These are phyloP conservation scores for Coenobita brevimanus DNA, from an alignment of 1,140 invertebrate genomes.

Conservation along the genomic window DNA sequence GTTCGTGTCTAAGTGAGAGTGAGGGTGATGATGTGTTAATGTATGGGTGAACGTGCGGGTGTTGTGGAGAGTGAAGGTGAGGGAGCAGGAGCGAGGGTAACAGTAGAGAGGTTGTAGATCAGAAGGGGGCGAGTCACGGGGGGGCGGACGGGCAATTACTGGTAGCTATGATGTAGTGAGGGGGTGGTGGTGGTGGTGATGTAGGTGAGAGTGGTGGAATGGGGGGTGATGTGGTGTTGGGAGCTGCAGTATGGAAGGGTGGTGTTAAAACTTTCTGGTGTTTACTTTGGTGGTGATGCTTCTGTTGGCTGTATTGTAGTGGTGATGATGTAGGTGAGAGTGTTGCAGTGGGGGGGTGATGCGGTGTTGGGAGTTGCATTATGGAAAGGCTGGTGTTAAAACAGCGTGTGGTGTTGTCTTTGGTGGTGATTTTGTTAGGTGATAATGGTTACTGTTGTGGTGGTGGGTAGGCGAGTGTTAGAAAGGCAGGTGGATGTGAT, in stretches of 20 bases:
- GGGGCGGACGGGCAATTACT: slow-evolving; percentile 26
- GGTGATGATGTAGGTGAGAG: background rate
- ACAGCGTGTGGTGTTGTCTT: too few species aligned
- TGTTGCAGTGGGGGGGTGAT: background rate
- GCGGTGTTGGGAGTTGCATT: background rate
- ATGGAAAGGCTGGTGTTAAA: too few species aligned
- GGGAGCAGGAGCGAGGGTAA: background rate
- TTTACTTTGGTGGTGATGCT: too few species aligned
- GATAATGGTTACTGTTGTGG: too few species aligned
- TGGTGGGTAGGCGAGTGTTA: too few species aligned
- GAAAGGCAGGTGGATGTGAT: too few species aligned
- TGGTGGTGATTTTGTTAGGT: too few species aligned
- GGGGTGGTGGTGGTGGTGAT: background rate
- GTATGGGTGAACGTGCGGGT: background rate
- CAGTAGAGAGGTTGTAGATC: slow-evolving; percentile 4
- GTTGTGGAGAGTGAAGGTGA: background rate
- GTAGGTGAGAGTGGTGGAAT: background rate
- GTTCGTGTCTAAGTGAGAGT: too few species aligned
- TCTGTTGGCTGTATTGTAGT: too few species aligned
- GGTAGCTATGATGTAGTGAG: slow-evolving; percentile 25
- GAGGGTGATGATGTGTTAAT: background rate
- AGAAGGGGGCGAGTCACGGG: slow-evolving; percentile 19
- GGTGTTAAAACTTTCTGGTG: too few species aligned
- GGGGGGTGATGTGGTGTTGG: background rate
- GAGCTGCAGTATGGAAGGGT: too few species aligned